Base-by-base conservation (phyloP, 2,888 invertebrate genomes). In the Apantesis nais region DNA sequence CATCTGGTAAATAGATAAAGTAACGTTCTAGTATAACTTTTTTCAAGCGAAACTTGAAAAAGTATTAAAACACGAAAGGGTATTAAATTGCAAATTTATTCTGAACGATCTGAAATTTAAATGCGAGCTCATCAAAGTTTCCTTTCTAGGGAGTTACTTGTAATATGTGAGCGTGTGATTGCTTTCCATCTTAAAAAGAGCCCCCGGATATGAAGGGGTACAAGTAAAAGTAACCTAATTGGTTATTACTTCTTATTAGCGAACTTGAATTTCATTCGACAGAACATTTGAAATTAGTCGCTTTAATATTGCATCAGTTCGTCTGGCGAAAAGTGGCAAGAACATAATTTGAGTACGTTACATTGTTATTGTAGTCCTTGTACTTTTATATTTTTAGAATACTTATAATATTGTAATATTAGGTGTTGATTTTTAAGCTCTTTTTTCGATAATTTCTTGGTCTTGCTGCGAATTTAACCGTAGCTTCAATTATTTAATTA, bases 21-120 rank as follows among this genome's bases (percentile, higher is more conserved):
- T 12, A 67, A 62, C 63, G 41, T 34, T 71, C 66, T 73, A 64
- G 71, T n/a, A 8, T 41, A 67, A 64, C 62, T 61, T 70, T 69
- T 72, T 52, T 67, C 19, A 55, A 58, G 65, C 25, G 14, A 44
- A 70, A 77, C 37, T 76, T 34, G 84, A 84, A 86, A 89, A 87
- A 84, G 84, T 81, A 85, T 86, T 88, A 85, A 84, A 86, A 86
- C 85, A 88, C 77, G 85, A 88, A 89, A 85, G 84, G 87, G 85
- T 89, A 90, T 89, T 88, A 88, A 85, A 78, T 90, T 92, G 92
- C 89, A 92, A 93, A 93, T 93, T 90, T 93, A 93, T 93, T 91
- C 92, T 74, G 80, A 86, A 81, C 84, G 88, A 92, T 93, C 89
- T 93, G 89, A 92, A 93, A 91, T 93, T 93, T 92, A 93, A 92